Conservation (phyloP, 64 coral and sea anemone genomes). For the Hydrozoanthus tunicans region DNA sequence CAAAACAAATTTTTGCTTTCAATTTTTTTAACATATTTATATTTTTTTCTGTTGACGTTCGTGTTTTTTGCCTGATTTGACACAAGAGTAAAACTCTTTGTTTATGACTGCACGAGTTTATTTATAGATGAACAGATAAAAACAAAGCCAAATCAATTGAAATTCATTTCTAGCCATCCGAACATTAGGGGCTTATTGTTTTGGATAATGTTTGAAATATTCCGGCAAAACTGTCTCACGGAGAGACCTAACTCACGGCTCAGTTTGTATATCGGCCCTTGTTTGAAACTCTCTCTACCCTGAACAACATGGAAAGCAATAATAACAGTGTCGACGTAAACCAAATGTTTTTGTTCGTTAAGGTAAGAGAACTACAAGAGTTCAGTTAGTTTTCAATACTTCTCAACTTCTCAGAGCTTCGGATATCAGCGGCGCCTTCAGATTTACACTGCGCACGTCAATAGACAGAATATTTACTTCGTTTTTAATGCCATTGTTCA, state of each 20-base stretch:
- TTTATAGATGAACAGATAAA: conserved; percentile 10
- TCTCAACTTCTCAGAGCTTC: neutral
- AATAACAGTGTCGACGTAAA: neutral
- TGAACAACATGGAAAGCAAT: neutral
- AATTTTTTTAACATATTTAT: no score
- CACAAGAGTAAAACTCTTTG: neutral
- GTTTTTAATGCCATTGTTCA: no score
- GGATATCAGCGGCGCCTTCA: neutral
- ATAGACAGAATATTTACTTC: no score
- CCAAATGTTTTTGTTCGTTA: conserved; percentile 11
- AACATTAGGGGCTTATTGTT: neutral
- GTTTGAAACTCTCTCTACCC: no score
- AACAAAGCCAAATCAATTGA: neutral
- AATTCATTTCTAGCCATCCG: neutral
- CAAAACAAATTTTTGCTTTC: no score
- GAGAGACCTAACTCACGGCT: no score
- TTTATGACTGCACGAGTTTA: neutral
- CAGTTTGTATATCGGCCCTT: no score
- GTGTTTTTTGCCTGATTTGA: no score
- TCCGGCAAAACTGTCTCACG: neutral
- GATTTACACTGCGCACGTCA: no score
- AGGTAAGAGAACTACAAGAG: neutral
- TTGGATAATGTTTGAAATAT: conserved; percentile 5
- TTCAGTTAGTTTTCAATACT: neutral
- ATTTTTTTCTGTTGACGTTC: no score